Conservation (phyloP, 2,113 vertebrate species). For the Rhea americana region DNA sequence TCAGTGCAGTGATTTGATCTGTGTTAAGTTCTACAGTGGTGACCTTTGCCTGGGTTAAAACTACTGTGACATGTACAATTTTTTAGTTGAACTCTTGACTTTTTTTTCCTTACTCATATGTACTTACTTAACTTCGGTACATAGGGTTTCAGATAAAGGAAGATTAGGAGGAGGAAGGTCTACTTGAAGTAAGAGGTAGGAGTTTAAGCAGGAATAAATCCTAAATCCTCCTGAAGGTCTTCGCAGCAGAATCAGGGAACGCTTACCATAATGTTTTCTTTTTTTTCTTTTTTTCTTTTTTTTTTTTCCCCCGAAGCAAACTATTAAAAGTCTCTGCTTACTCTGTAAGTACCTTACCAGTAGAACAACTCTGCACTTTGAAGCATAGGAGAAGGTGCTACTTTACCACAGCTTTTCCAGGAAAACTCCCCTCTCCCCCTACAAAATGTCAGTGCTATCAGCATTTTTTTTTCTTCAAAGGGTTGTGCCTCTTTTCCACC, state of each 20-base stretch:
- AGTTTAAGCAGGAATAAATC: not conserved
- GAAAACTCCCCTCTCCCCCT: not conserved
- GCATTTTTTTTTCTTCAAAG: not conserved
- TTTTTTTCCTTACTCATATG: fast-evolving
- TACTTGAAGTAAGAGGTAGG: not conserved
- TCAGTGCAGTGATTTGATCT: not conserved
- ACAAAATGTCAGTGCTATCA: not conserved
- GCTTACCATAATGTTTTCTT: not conserved
- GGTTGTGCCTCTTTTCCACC: not conserved
- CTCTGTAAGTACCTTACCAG: not conserved
- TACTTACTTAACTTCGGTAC: not conserved
- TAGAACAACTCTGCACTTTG: not conserved
- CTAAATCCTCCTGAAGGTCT: not conserved
- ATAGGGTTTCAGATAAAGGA: not conserved
- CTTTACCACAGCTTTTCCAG: not conserved
- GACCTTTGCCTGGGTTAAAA: not conserved
- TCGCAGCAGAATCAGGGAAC: not conserved
- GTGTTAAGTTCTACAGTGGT: not conserved
- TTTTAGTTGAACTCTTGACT: not conserved
- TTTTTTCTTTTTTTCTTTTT: not conserved
- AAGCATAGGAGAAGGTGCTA: not conserved
- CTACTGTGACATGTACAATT: not conserved
- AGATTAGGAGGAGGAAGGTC: not conserved
- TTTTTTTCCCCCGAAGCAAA: not conserved
- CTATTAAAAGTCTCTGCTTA: not conserved